Evolutionary conservation across 2,797 vertebrate genomes (phyloP), one percentile per base, ranked within the genome.

Genomic region (Enteromius radiatus): DNA sequence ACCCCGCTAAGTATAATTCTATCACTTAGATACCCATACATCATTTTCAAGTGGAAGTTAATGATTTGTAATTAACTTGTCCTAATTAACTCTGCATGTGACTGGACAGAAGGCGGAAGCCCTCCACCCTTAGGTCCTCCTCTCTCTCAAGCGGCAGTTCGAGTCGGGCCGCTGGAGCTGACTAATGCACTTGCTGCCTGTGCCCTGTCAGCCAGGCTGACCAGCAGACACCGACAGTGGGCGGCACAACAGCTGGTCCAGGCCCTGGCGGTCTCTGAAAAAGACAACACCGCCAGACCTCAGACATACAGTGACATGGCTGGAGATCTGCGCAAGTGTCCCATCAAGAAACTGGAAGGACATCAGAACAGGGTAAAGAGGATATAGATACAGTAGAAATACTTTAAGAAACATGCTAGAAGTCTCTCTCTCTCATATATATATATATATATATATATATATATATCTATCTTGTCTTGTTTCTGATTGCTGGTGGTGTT

Each of bases 251-350:
- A 95, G 91, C 93, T 96, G 87, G 91, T 96, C 38, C 93, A 93
- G 85, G 92, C 94, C 49, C 82, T 96, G 86, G 94, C 94, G 0
- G 89, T 91, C 38, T 91, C 93, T 0, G 94, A 94, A 78, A 91
- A 90, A 76, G 93, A 95, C 83, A 86, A 86, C 84, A 87, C 91
- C 5, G 84, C 89, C 82, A 90, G 93, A 41, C 92, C 94, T 11
- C 95, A 95, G 78, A 95, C 94, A 43, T 95, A 93, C 91, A 95
- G 94, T 1, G 95, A 96, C 91, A 91, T 95, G 76, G 90, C 93
- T 5, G 94, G 95, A 7, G 95, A 96, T 87, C 78, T 96, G 69
- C 93, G 92, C 74, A 95, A 95, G 89, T 96, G 95, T 90, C 92
- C 94, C 4, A 87, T 95, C 47, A 94, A 91, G 83, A 95, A 94